Percentiles rank a stretch among this genome's conserved stretches.
Conservation (phyloP, 2,113 vertebrate genomes). For the Lophochroa leadbeateri region DNA sequence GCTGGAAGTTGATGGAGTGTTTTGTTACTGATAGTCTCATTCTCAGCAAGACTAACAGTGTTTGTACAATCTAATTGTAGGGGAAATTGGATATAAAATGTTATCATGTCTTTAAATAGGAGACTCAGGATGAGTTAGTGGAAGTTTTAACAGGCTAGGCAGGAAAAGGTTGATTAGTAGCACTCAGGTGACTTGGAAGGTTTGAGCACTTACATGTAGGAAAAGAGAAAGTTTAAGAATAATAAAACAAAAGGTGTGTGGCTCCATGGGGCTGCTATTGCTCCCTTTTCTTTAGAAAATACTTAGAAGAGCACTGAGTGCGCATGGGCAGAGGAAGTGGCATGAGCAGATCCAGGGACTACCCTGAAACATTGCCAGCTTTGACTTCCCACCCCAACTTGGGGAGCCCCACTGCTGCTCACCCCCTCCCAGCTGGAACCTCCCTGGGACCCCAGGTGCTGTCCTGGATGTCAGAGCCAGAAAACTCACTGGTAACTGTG, state of each 20-base stretch:
- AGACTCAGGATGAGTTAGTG: background rate
- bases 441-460: fast-evolving
- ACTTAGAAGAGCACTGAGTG: fast-evolving
- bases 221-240: background rate
- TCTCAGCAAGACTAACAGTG: background rate
- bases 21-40: conserved; percentile 32
- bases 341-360: background rate
- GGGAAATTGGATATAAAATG: conserved; percentile 13
- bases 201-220: background rate
- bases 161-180: background rate
- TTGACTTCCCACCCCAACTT: background rate
- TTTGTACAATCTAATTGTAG: conserved; percentile 1
- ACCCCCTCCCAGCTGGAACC: background rate
- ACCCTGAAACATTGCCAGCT: background rate
- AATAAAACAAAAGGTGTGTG: background rate
- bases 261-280: background rate
- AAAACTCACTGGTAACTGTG: background rate
- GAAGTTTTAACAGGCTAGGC: background rate
- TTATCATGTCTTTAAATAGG: conserved; percentile 1
- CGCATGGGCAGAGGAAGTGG: fast-evolving
- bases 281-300: background rate
- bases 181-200: background rate
- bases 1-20: background rate
- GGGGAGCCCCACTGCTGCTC: background rate
- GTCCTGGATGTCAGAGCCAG: fast-evolving